Conservation (phyloP, 2,113 vertebrate genomes). For the Fregata magnificens region DNA sequence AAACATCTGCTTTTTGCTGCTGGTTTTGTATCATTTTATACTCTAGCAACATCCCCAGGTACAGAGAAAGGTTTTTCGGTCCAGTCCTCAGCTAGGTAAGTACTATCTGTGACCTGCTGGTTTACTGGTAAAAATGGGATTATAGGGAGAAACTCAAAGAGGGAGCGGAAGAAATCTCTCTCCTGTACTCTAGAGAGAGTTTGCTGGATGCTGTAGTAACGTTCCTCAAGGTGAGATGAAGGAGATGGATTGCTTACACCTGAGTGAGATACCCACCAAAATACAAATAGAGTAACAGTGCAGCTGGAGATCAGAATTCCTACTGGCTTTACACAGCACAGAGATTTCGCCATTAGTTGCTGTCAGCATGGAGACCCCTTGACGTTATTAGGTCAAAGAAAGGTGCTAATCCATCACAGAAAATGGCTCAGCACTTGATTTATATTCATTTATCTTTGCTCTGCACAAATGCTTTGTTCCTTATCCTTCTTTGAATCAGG, state of each 20-base stretch:
- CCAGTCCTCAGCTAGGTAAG: background rate
- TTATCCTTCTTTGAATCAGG: constrained; percentile 26
- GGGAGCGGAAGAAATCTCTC: background rate
- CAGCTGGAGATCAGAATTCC: background rate
- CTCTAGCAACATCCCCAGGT: background rate
- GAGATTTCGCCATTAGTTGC: background rate
- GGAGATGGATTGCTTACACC: background rate
- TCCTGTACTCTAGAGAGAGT: background rate
- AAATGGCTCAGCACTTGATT: constrained; percentile 23
- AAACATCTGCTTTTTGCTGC: background rate
- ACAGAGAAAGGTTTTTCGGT: background rate
- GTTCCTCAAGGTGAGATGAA: background rate
- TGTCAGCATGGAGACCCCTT: constrained; percentile 41
- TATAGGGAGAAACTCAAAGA: background rate
- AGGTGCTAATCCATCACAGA: constrained; percentile 54
- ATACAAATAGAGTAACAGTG: background rate
- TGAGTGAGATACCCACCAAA: background rate
- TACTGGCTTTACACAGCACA: background rate
- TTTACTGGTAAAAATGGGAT: background rate
- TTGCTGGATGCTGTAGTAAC: background rate
- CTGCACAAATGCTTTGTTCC: constrained; percentile 57
- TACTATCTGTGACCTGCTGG: background rate
- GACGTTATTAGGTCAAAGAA: constrained; percentile 53
- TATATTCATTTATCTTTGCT: constrained; percentile 18
- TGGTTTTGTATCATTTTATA: background rate